Base-by-base conservation (phyloP, 2,888 invertebrate species). In the Patella caerulea region DNA sequence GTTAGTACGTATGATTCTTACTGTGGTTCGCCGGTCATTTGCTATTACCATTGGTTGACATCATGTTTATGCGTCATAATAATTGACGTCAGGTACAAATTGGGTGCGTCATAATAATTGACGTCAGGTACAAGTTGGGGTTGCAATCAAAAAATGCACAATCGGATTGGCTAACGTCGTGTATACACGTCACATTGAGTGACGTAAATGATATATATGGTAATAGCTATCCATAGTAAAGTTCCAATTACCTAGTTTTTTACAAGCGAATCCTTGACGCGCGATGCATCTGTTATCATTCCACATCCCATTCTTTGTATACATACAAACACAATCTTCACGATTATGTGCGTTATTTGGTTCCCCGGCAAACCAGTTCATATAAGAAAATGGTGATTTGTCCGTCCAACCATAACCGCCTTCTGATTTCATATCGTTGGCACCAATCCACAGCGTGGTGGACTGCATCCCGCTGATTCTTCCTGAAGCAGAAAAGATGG, bases 321-420 rank as follows among this genome's bases (percentile, higher is more conserved):
- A 72, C 59, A 87, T 83, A 0, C 79, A 81, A 4, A 80, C 84
- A 81, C 87, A 86, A 59, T 86, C 82, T 53, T 85, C 86, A 59
- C 81, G 79, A n/a, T 82, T 69, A 14, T 78, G 72, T 0, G 65
- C 15, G 71, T 86, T 85, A 80, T 86, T 83, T n/a, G 86, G 86
- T 72, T 86, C 84, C 9, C 82, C 86, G 84, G 74, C 70, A 45
- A 83, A 81, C 88, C 89, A 90, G 83, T 89, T 86, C 55, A 89
- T 74, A 78, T 83, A 89, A 52, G 84, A 80, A 77, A 89, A 87
- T 4, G 89, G 87, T 12, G 84, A 70, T 1, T 82, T 82, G 77
- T 89, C 86, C 2, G 80, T 80, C 90, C 90, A 90, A 29, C 71
- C 76, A 87, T 87, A 90, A 0, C 88, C 88, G 11, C 79, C 80